Conservation (phyloP, 2,113 vertebrate genomes). For the Capra hircus region DNA sequence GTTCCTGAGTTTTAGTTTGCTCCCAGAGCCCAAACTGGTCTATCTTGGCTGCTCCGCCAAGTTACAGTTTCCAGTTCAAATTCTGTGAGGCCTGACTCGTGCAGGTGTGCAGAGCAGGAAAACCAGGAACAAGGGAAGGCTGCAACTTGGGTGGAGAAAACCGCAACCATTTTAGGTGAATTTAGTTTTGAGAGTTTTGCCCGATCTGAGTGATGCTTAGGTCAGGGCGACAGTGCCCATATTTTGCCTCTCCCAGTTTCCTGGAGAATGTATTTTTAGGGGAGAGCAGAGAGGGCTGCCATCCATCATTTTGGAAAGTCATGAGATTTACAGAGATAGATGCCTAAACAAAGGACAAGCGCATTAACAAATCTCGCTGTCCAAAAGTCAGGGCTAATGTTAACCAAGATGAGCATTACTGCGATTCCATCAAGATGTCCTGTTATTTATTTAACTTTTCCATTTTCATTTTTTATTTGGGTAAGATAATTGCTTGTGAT, state of each 20-base stretch:
- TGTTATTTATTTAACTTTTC: slow-evolving; percentile 87
- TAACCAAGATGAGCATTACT: slow-evolving; percentile 75
- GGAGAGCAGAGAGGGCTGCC: slow-evolving; percentile 56
- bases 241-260: slow-evolving; percentile 49
- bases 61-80: neutral
- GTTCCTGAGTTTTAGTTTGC: neutral
- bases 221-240: neutral
- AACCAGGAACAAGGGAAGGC: neutral
- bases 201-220: rapidly evolving
- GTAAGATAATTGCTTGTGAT: slow-evolving; percentile 86
- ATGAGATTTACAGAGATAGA: slow-evolving; percentile 68
- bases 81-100: neutral
- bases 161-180: neutral
- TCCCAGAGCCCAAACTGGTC: neutral
- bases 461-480: slow-evolving; percentile 87
- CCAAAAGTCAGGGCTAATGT: slow-evolving; percentile 77
- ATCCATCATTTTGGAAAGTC: slow-evolving; percentile 70
- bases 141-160: neutral
- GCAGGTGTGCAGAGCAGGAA: neutral
- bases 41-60: too few relatives aligned
- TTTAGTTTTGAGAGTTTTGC: slow-evolving; percentile 3
- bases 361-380: slow-evolving; percentile 73
- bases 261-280: slow-evolving; percentile 57
- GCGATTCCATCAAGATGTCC: slow-evolving; percentile 81
- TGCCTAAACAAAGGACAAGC: slow-evolving; percentile 73